Evolutionary conservation across 2,888 invertebrate genomes (phyloP), one percentile per base, ranked within the genome.

Genomic region (Matsumyia berberina): DNA sequence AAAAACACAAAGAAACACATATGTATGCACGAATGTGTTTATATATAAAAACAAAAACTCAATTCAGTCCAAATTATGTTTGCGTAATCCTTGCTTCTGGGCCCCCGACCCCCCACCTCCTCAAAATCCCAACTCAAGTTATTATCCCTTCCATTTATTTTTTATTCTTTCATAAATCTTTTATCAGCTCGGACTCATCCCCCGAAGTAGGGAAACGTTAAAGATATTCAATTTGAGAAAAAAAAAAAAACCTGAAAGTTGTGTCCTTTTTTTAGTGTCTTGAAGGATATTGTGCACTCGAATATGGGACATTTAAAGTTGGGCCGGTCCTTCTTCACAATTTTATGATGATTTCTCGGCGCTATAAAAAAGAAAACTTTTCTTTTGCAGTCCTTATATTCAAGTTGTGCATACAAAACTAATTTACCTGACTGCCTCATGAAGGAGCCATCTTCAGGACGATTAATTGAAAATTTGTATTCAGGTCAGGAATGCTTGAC

Each of bases 381-480:
- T 29, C 72, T 62, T 53, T 12, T 72, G 57, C 58, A 35, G 33
- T 70, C n/a, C 60, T 44, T 42, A 39, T n/a, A 24, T 66, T 66
- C 53, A 2, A 72, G 49, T 70, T 82, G 53, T 80, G 85, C 79
- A 85, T 85, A 74, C 69, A 44, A 85, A 85, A 85, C 85, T 76
- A 79, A 85, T 85, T 83, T 79, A 79, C 79, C 79, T 85, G 67
- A 17, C 15, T 44, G 31, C 33, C 58, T 73, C 11, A 3, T 19
- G 46, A 46, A 66, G 77, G 51, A 46, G 60, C 82, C 33, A 62
- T 79, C 80, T 70, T 60, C 51, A 53, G 39, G 58, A 66, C 79
- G 58, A 76, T 85, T 85, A 85, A 85, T 85, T 85, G 85, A 85
- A 85, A 85, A 85, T 85, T 80, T 80, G 70, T 85, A 85, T 85